Conservation (phyloP, 2,113 vertebrate species). For the Clinocottus analis region DNA sequence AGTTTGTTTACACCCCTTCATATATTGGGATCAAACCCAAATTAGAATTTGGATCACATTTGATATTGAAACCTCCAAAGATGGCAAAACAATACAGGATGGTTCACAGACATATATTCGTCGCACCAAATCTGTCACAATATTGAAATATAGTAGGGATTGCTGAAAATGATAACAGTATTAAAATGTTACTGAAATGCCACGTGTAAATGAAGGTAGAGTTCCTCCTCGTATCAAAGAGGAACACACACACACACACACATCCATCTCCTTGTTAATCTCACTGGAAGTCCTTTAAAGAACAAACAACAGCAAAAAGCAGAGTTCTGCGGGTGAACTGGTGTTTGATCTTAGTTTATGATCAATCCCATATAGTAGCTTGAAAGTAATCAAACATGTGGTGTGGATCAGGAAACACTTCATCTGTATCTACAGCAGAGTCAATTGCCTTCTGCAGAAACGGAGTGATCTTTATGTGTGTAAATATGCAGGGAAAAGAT, state of each 20-base stretch:
- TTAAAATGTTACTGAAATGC: conserved; percentile 5
- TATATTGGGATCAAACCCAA: conserved; percentile 3
- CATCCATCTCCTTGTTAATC: conserved; percentile 17
- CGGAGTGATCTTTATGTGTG: not conserved
- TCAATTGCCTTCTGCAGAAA: not conserved
- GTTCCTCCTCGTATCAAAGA: not conserved
- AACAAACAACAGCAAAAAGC: conserved; percentile 12
- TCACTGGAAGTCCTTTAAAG: not conserved
- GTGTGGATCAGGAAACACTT: conserved; percentile 2
- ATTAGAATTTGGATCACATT: not conserved
- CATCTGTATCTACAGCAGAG: not conserved
- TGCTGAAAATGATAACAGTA: not conserved
- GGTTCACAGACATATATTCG: not conserved
- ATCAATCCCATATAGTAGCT: conserved; percentile 1
- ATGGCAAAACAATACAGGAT: not conserved
- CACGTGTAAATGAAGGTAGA: not conserved
- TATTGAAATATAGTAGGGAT: not conserved
- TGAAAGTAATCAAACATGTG: not conserved
- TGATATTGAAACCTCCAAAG: not conserved
- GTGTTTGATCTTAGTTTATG: conserved; percentile 28
- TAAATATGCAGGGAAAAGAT: not conserved
- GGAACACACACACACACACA: not conserved
- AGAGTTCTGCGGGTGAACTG: not conserved
- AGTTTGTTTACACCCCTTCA: conserved; percentile 22
- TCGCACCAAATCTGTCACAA: not conserved